A percentile compares a stretch with the other conserved stretches of the same genome.
Evolutionary conservation across 2,113 vertebrate species (phyloP).

Genomic region (Corydoras maculifer): DNA sequence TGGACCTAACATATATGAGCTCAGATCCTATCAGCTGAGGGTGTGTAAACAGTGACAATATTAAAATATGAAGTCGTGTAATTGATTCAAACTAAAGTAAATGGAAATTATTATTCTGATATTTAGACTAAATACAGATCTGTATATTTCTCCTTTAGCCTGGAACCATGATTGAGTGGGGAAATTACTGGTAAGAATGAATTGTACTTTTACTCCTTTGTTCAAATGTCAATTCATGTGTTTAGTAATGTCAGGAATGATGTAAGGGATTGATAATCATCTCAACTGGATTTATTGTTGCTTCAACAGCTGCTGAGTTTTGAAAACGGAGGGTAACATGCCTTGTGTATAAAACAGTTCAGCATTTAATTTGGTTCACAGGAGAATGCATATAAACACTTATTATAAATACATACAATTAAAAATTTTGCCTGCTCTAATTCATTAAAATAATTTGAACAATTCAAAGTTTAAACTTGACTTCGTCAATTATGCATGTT

Average conservation of each 20-base stretch:
- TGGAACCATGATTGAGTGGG: no score
- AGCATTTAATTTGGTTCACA: background rate
- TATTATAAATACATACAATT: background rate
- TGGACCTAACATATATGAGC: conserved; percentile 91
- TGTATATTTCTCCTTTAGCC: no score
- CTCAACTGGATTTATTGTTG: conserved; percentile 20
- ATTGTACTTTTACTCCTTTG: conserved; percentile 15
- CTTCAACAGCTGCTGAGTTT: conserved; percentile 33
- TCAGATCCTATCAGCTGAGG: conserved; percentile 88
- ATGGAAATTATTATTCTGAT: no score
- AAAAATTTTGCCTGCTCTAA: conserved; percentile 7
- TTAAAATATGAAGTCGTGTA: background rate
- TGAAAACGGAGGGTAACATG: conserved; percentile 30
- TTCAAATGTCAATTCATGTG: conserved; percentile 35
- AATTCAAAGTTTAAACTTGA: no score
- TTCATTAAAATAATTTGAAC: conserved; percentile 1
- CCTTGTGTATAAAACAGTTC: background rate
- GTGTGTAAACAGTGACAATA: conserved; percentile 60
- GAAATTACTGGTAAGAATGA: background rate
- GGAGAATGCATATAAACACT: background rate
- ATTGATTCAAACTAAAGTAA: no score
- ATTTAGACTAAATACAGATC: no score
- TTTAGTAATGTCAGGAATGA: background rate
- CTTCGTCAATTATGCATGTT: no score
- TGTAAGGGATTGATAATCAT: background rate